A percentile compares a stretch with the other conserved stretches of the same genome.
Conservation (phyloP, 2,888 invertebrate genomes). For the Junonia oenone region DNA sequence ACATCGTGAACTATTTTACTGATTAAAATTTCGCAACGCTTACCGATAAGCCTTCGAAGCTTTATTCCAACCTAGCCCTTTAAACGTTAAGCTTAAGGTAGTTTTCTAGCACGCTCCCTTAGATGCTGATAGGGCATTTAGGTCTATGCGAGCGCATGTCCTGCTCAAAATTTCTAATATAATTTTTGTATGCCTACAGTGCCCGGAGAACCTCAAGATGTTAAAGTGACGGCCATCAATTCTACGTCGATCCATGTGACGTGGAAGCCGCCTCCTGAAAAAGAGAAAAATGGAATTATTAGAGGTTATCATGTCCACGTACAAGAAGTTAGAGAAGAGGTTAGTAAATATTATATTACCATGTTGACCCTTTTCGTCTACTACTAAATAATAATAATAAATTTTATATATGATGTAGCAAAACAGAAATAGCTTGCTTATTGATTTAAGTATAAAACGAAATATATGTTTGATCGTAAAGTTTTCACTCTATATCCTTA, state of each 20-base stretch:
- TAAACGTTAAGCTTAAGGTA: conserved; percentile 60
- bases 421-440: too few relatives aligned
- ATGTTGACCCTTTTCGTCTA: neutral
- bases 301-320: conserved; percentile 98
- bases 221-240: conserved; percentile 92
- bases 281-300: conserved; percentile 96
- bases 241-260: conserved; percentile 96
- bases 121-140: conserved; percentile 80
- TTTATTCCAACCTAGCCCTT: conserved; percentile 55
- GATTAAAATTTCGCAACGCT: conserved; percentile 42
- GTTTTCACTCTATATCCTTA: too few relatives aligned
- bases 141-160: conserved; percentile 47
- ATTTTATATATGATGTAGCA: too few relatives aligned
- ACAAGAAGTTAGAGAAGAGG: conserved; percentile 93
- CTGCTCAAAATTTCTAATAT: conserved; percentile 44
- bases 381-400: neutral
- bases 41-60: conserved; percentile 49
- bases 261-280: conserved; percentile 95
- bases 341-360: conserved; percentile 46
- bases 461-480: too few relatives aligned
- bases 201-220: conserved; percentile 97
- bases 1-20: conserved; percentile 38
- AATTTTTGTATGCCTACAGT: conserved; percentile 83
- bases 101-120: conserved; percentile 68
- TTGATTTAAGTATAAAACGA: too few relatives aligned